Evolutionary conservation across 2,113 vertebrate species (phyloP), one percentile per base, ranked within the genome.

Genomic region (Ptilonorhynchus violaceus): DNA sequence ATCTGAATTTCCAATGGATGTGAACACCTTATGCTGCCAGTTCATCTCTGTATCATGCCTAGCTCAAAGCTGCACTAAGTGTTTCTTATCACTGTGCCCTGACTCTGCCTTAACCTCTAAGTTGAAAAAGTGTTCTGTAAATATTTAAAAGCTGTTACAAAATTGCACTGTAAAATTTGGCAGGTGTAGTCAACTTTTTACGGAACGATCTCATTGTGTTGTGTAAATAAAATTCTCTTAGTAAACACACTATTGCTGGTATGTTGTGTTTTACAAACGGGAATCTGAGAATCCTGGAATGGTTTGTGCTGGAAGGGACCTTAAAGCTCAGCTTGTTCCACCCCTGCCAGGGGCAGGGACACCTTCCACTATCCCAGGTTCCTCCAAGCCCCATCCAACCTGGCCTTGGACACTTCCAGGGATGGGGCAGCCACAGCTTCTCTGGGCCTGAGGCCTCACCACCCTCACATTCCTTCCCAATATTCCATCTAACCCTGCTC

Each of bases 221-320:
- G 82, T 96, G 95, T 96, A 95, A 97, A 96, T 97, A 97, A 96
- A 97, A 44, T 42, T 82, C 59, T 96, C 60, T 80, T 70, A 56
- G 56, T 63, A 84, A 62, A 77, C 27, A 22, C 39, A 4, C 25
- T 37, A 2, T 11, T 62, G 56, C 15, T 77, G 47, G 17, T 10
- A 6, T 33, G 31, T 42, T 70, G 55, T 82, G 47, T 23, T 62
- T 82, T 62, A 41, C 17, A 49, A 56, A 55, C 9, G 16, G 63
- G 10, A 28, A 14, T 56, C 17, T 12, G 49, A 19, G 47, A 76
- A 55, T 60, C 19, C 20, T 16, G 16, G 23, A 67, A 13, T 53
- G 62, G n/a, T 68, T 46, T 75, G 60, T 15, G 19, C 24, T 59
- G 53, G 60, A 39, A 82, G 4, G 53, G 47, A 35, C 5, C 2